phyloP scores from a whole-genome alignment of 1,140 invertebrate species.

The Bombyx mandarina region DNA sequence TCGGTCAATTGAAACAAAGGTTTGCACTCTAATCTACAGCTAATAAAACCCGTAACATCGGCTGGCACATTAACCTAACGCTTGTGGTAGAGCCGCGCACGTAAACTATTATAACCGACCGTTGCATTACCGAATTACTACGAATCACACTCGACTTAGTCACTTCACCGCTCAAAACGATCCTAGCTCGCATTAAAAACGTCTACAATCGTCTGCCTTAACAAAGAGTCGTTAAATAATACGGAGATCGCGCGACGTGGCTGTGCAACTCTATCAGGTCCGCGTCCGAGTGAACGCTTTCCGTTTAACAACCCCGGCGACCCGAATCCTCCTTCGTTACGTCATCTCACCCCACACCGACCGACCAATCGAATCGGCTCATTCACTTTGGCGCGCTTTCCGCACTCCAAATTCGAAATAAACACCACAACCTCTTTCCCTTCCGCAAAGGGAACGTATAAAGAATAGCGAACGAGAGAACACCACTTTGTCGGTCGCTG shows the following conservation, averaged over 20 bases:
- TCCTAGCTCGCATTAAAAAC: slow-evolving; percentile 30
- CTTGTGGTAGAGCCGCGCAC: slow-evolving; percentile 50
- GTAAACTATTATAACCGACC: slow-evolving; percentile 43
- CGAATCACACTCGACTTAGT: slow-evolving; percentile 49
- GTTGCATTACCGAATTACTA: slow-evolving; percentile 55
- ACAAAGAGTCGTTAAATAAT: slow-evolving; percentile 61
- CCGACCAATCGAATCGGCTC: slow-evolving; percentile 32
- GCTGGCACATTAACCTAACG: slow-evolving; percentile 50
- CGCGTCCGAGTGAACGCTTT: slow-evolving; percentile 54
- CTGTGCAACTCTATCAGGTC: slow-evolving; percentile 37
- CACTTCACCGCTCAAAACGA: slow-evolving; percentile 33
- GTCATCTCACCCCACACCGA: slow-evolving; percentile 66
- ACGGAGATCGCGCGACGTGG: slow-evolving; percentile 31
- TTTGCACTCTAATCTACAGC: slow-evolving; percentile 54
- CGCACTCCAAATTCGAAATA: slow-evolving; percentile 33
- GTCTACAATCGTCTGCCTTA: slow-evolving; percentile 41
- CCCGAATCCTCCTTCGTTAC: slow-evolving; percentile 41
- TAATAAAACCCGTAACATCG: slow-evolving; percentile 65
- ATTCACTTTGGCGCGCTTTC: slow-evolving; percentile 66
- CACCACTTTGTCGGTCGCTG: slow-evolving; percentile 26
- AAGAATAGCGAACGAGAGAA: slow-evolving; percentile 39
- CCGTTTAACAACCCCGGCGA: slow-evolving; percentile 55
- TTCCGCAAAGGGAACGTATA: slow-evolving; percentile 25
- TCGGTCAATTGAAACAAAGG: slow-evolving; percentile 50
- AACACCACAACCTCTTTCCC: slow-evolving; percentile 28